Evolutionary conservation across 2,888 invertebrate genomes (phyloP), one percentile per base, ranked within the genome.

Genomic region (Melanostoma scalare): DNA sequence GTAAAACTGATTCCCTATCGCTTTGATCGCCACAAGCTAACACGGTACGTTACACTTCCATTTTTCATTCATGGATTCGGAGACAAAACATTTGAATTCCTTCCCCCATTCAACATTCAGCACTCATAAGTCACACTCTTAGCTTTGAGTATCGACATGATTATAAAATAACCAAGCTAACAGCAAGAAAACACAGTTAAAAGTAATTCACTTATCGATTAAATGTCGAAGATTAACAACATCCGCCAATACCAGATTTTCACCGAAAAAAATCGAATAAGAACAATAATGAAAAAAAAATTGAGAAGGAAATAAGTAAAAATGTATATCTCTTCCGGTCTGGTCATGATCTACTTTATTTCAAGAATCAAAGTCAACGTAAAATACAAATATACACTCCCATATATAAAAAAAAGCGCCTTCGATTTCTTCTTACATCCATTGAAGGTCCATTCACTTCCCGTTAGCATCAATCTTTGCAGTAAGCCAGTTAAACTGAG

Each of bases 391-490:
- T 73, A 77, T 77, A 77, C 78, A 69, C 63, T 55, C 33, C 35
- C 55, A 38, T 44, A 42, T 38, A 42, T 5, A 6, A 6, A 8
- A 9, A 40, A 30, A 67, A 58, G 38, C 1, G 42, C 36, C 31
- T 75, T 74, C 60, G 53, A 44, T 67, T 9, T 40, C 9, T 48
- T 58, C 46, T 58, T 71, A 40, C 36, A 42, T 63, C 48, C 53
- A 74, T 60, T 8, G 77, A 77, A 84, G 79, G 74, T 75, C 86
- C 85, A 89, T 88, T 88, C 87, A 88, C 88, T 90, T 90, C 89
- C 90, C 90, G 89, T 90, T 89, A 89, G 89, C 90, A 90, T 90
- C 90, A 90, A 90, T 90, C 90, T 90, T 50, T 89, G 20, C 75
- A 72, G 46, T 53, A 69, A 42, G 74, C 56, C 50, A 46, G 31